Evolutionary conservation across 1,140 invertebrate genomes (phyloP).

Genomic region (Nasonia giraulti): DNA sequence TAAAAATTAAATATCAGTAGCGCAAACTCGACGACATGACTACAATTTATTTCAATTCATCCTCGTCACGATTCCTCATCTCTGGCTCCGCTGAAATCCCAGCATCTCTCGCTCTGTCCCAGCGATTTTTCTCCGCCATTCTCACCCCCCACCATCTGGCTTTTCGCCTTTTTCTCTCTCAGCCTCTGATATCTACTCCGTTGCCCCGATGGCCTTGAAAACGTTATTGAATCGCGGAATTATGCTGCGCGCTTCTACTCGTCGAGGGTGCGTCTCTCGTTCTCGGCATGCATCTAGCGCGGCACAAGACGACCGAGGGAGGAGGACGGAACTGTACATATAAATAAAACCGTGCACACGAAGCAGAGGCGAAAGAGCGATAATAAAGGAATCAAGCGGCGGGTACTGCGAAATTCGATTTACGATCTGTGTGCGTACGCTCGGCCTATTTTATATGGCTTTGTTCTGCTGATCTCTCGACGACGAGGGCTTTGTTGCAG

Average conservation of each 20-base stretch:
- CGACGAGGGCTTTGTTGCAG: neutral
- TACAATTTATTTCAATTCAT: conserved; percentile 5
- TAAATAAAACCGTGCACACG: neutral
- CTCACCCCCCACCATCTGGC: conserved; percentile 24
- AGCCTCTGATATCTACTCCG: neutral
- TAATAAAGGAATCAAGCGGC: conserved; percentile 40
- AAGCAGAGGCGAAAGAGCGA: conserved; percentile 36
- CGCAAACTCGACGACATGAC: no score
- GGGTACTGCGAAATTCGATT: conserved; percentile 43
- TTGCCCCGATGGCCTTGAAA: conserved; percentile 54
- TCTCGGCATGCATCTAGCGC: no score
- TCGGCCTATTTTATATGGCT: conserved; percentile 34
- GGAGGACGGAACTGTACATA: no score
- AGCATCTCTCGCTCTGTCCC: conserved; percentile 10
- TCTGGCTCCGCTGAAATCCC: neutral
- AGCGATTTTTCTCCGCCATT: neutral
- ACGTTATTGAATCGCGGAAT: conserved; percentile 58
- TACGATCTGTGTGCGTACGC: conserved; percentile 18
- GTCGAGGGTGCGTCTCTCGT: conserved; percentile 20
- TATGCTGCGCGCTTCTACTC: conserved; percentile 12
- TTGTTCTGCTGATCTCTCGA: conserved; percentile 29
- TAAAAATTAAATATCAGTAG: no score
- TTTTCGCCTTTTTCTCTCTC: neutral
- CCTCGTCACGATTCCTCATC: neutral
- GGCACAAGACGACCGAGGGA: neutral